These are phyloP conservation scores for Heterodera carotae DNA, from an alignment of 1,140 invertebrate species.

Conservation along the genomic window DNA sequence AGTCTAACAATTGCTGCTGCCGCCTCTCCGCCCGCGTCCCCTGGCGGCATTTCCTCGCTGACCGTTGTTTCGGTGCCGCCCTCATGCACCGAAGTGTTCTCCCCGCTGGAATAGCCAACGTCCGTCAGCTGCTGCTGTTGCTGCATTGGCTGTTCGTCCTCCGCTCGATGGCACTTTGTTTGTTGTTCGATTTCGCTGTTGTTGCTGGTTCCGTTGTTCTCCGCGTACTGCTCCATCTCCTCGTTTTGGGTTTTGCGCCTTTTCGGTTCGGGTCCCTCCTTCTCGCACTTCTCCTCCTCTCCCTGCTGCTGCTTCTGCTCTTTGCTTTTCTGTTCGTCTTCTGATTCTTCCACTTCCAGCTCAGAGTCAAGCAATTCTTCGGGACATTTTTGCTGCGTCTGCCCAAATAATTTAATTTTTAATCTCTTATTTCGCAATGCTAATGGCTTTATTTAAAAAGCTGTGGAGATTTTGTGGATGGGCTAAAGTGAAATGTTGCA, in stretches of 20 bases:
- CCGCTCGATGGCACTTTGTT: background rate
- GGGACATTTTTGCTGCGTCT: background rate
- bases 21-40: background rate
- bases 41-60: conserved; percentile 8
- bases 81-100: conserved; percentile 41
- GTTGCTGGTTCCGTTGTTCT: background rate
- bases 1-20: background rate
- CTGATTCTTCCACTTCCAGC: conserved; percentile 4
- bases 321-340: background rate
- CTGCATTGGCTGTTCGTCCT: too few relatives aligned
- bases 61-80: conserved; percentile 7
- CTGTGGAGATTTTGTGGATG: background rate
- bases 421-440: background rate
- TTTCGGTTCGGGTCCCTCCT: conserved; percentile 21
- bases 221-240: background rate
- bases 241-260: conserved; percentile 11
- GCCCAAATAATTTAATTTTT: background rate
- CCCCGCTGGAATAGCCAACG: conserved; percentile 47
- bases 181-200: background rate
- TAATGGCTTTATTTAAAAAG: conserved; percentile 3
- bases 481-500: background rate
- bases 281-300: too few relatives aligned
- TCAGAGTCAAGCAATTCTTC: conserved; percentile 3
- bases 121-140: conserved; percentile 38
- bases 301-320: background rate